Evolutionary conservation across 2,888 invertebrate species (phyloP), one percentile per base, ranked within the genome.

Genomic region (Scotopteryx bipunctaria): DNA sequence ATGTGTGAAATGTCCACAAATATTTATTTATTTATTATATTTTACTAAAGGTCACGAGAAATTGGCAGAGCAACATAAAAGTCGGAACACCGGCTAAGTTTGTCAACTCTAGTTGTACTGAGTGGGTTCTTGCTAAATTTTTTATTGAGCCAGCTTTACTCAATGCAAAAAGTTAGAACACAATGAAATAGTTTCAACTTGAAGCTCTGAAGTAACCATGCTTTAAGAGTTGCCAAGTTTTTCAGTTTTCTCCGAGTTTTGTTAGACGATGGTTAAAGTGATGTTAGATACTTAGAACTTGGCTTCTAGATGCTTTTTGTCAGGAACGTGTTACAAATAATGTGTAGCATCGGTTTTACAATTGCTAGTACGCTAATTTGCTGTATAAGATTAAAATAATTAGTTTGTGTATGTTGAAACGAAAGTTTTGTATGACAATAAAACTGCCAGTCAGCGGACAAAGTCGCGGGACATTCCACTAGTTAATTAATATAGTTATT

Each of bases 91-190:
- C 14, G n/a, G n/a, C 5, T 2, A 3, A 14, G 0, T 5, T 6
- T 5, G 9, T 1, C 44, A 40, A 40, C 46, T 8, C 46, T 46
- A 42, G 5, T 19, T 19, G 33, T 37, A 46, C 2, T n/a, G 27
- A 29, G 40, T 42, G 41, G 47, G 41, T 37, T 52, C 56, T 50
- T 47, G 56, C 50, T 54, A 54, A 47, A 49, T 61, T 58, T 61
- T 58, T 61, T 55, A 55, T 55, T 36, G 52, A 47, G 47, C 45
- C 61, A 61, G 58, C 51, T 58, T 57, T 54, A 58, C 50, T 56
- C 54, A 37, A 58, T 47, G 52, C 50, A 52, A 42, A 61, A 61
- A 61, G 58, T 58, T 61, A 54, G 55, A 31, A 33, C 33, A 58
- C 56, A 61, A 50, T 58, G 47, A 54, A 56, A 58, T 58, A 55